Evolutionary conservation across 2,888 invertebrate genomes (phyloP).

Genomic region (Beris chalybata): DNA sequence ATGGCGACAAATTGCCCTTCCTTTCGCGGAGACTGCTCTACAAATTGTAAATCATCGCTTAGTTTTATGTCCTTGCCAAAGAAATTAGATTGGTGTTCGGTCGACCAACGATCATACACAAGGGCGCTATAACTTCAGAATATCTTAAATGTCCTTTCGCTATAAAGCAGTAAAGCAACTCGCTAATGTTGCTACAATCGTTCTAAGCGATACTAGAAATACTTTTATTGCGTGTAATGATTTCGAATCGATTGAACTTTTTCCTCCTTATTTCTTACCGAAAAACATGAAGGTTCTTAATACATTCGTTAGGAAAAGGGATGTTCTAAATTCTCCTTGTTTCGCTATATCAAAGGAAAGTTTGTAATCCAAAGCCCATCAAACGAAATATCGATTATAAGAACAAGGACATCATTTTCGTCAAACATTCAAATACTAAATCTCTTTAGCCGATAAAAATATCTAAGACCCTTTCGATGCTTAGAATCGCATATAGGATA

Average conservation of each 20-base stretch:
- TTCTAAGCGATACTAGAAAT: conserved; percentile 29
- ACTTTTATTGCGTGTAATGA: conserved; percentile 24
- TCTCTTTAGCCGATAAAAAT: conserved; percentile 12
- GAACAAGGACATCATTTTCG: too few relatives aligned
- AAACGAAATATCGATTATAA: too few relatives aligned
- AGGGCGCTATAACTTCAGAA: too few relatives aligned
- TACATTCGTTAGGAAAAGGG: too few relatives aligned
- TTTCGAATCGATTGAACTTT: too few relatives aligned
- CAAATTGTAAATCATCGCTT: not conserved
- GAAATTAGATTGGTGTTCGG: too few relatives aligned
- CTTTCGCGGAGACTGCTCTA: not conserved
- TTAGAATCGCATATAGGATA: not conserved
- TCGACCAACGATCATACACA: too few relatives aligned
- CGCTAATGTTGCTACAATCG: conserved; percentile 29
- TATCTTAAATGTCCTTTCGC: conserved; percentile 12
- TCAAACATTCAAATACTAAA: not conserved
- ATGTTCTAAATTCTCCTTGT: too few relatives aligned
- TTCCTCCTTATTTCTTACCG: too few relatives aligned
- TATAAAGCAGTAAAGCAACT: conserved; percentile 25
- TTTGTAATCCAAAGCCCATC: too few relatives aligned
- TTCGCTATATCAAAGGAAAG: too few relatives aligned
- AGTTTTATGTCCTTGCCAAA: not conserved
- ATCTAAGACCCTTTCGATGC: conserved; percentile 11
- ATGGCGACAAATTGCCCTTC: not conserved
- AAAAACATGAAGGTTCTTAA: too few relatives aligned